phyloP scores from a whole-genome alignment of 1,140 invertebrate genomes.

The Bathynomus jamesi region DNA sequence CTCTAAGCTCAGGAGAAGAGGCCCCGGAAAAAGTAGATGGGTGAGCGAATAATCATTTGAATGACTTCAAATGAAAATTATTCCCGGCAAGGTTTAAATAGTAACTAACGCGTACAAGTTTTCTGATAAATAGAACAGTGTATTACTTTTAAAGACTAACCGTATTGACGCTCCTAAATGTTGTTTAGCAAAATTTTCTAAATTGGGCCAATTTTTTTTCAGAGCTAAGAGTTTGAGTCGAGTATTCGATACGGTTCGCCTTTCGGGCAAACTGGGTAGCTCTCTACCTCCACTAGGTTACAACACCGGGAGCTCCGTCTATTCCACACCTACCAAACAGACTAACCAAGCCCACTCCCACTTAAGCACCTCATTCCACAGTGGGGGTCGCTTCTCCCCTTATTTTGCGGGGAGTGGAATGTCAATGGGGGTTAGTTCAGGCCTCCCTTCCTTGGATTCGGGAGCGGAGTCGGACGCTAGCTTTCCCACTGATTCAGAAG shows the following conservation, averaged over 20 bases:
- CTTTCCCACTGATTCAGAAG: conserved; percentile 34
- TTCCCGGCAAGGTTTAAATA: too few relatives aligned
- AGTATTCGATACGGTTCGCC: conserved; percentile 27
- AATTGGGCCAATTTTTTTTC: too few relatives aligned
- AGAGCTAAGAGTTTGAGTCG: conserved; percentile 17
- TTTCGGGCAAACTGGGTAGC: conserved; percentile 16
- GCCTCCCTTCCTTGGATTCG: conserved; percentile 35
- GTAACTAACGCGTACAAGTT: too few relatives aligned
- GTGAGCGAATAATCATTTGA: too few relatives aligned
- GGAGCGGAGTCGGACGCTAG: conserved; percentile 35
- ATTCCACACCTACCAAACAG: conserved; percentile 28
- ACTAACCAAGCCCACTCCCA: conserved; percentile 14
- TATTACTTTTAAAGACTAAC: too few relatives aligned
- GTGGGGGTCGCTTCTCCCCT: conserved; percentile 12
- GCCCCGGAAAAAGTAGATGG: background rate
- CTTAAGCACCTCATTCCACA: conserved; percentile 6
- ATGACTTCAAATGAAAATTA: too few relatives aligned
- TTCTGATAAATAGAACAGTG: too few relatives aligned
- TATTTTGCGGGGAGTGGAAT: conserved; percentile 16
- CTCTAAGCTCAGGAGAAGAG: conserved; percentile 21
- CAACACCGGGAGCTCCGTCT: conserved; percentile 27
- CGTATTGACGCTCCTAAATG: too few relatives aligned
- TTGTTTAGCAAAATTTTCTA: too few relatives aligned
- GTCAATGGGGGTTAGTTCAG: conserved; percentile 25
- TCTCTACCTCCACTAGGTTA: too few relatives aligned